Evolutionary conservation across 1,140 invertebrate species (phyloP).

Genomic region (Zaprionus davidi): DNA sequence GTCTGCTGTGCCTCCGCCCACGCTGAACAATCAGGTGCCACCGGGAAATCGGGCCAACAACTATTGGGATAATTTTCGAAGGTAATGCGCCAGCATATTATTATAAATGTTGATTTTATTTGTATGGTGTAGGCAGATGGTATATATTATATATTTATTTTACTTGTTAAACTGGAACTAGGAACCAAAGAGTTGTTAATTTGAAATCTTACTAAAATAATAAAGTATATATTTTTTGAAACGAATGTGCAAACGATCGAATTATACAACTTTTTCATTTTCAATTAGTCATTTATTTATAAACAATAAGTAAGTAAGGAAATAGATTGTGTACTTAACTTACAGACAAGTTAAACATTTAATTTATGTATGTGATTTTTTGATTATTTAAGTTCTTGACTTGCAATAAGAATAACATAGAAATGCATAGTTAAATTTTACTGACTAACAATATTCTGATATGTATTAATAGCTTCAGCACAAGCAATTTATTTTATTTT

Average conservation of each 20-base stretch:
- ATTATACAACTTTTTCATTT: conserved; percentile 25
- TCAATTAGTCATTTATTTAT: not conserved
- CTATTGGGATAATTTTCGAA: conserved; percentile 96
- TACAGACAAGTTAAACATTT: not conserved
- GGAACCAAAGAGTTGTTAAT: conserved; percentile 51
- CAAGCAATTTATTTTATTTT: not conserved
- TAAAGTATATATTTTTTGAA: conserved; percentile 33
- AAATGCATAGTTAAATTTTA: not conserved
- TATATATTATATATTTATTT: conserved; percentile 10
- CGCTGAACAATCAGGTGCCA: conserved; percentile 93
- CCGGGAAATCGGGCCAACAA: conserved; percentile 94
- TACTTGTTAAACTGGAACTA: conserved; percentile 10
- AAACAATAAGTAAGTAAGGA: conserved; percentile 30
- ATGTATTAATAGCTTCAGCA: not conserved
- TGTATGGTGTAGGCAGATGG: conserved; percentile 23
- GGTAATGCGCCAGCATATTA: conserved; percentile 86
- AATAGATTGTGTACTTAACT: not conserved
- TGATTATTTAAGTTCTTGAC: not conserved
- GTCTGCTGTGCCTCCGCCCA: conserved; percentile 75
- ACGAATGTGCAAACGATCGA: conserved; percentile 24
- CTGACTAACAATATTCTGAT: not conserved
- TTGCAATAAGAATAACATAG: not conserved
- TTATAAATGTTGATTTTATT: conserved; percentile 31
- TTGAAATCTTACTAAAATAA: conserved; percentile 38
- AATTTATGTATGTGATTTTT: not conserved